Evolutionary conservation across 2,797 vertebrate genomes (phyloP).

Genomic region (Diplodus puntazzo): DNA sequence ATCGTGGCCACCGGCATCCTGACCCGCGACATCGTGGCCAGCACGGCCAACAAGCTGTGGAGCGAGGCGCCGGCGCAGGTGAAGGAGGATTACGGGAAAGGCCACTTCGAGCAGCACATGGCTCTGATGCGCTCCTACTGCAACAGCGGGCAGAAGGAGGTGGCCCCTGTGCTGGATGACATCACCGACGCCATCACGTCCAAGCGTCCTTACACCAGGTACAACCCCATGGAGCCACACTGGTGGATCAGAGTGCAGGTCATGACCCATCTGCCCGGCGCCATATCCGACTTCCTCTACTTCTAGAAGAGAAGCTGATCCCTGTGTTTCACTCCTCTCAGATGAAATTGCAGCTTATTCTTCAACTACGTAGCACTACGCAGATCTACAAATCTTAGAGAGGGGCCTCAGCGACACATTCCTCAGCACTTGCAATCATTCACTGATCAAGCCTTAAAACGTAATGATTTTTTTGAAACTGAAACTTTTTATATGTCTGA

Average conservation of each 20-base stretch:
- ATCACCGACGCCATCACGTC: constrained; percentile 87
- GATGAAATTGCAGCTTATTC: constrained; percentile 17
- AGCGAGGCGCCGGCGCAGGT: constrained; percentile 74
- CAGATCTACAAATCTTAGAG: constrained; percentile 22
- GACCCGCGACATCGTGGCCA: constrained; percentile 78
- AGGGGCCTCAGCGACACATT: constrained; percentile 14
- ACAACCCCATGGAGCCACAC: constrained; percentile 88
- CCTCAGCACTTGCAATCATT: constrained; percentile 64
- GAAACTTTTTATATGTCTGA: constrained; percentile 22
- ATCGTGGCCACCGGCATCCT: constrained; percentile 88
- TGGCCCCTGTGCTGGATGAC: constrained; percentile 83
- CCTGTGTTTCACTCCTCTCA: not conserved
- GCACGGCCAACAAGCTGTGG: constrained; percentile 88
- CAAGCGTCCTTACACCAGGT: constrained; percentile 84
- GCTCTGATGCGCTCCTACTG: constrained; percentile 87
- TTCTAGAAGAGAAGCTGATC: constrained; percentile 62
- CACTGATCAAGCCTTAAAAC: constrained; percentile 62
- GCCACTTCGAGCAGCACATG: constrained; percentile 83
- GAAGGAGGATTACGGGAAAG: constrained; percentile 87
- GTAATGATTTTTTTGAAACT: constrained; percentile 22
- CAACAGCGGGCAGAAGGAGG: constrained; percentile 83
- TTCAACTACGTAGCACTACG: constrained; percentile 7
- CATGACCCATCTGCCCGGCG: constrained; percentile 88
- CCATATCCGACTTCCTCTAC: constrained; percentile 88
- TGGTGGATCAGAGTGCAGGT: constrained; percentile 90